Conservation (phyloP, 2,797 vertebrate species). For the Chlorospingus semifuscus region DNA sequence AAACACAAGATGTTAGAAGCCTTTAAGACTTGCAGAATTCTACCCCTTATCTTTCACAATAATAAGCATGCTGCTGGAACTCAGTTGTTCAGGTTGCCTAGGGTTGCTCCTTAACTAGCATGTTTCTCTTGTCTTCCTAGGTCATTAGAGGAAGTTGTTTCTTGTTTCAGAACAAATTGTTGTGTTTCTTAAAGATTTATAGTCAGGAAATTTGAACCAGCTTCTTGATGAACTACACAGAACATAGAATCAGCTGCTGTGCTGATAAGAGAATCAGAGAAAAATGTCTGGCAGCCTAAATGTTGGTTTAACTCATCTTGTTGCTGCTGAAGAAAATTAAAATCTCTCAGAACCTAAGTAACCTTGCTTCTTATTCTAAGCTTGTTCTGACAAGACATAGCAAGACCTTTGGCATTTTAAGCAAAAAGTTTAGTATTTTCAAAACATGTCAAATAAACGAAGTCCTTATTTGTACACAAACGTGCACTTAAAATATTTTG, state of each 20-base stretch:
- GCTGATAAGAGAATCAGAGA: not conserved
- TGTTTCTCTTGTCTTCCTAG: not conserved
- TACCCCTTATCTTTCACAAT: not conserved
- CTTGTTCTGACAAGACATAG: not conserved
- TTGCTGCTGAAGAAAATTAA: not conserved
- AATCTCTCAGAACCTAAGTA: not conserved
- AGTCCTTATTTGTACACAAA: not conserved
- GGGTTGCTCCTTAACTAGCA: not conserved
- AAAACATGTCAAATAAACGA: not conserved
- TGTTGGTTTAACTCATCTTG: not conserved
- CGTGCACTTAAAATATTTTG: not conserved
- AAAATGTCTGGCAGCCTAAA: not conserved
- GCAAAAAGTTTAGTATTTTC: not conserved
- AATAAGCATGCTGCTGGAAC: not conserved
- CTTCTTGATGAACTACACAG: not conserved
- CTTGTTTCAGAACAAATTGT: not conserved
- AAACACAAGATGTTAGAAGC: not conserved
- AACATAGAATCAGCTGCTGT: not conserved
- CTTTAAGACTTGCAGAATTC: not conserved
- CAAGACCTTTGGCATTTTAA: not conserved
- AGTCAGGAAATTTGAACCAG: not conserved
- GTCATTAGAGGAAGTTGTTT: not conserved
- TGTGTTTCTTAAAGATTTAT: not conserved
- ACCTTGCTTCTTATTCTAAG: not conserved
- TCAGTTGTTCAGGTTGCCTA: not conserved